Conservation (phyloP, 2,797 vertebrate genomes). For the Eurystomus glaucurus region DNA sequence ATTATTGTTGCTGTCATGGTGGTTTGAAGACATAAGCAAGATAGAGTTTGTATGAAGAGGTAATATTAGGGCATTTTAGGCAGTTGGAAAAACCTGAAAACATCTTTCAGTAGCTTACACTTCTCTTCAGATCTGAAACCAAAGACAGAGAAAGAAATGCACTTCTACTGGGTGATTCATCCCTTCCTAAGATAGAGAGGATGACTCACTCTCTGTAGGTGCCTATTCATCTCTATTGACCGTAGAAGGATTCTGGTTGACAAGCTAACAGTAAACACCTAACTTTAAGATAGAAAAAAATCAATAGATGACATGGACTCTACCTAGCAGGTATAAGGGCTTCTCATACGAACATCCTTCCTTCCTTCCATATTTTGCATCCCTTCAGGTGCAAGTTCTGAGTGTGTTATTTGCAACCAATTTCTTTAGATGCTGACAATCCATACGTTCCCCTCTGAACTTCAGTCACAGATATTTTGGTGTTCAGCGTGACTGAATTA, state of each 20-base stretch:
- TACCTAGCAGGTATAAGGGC: not conserved
- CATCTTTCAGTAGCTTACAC: not conserved
- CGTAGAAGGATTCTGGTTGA: conserved; percentile 18
- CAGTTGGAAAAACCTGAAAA: not conserved
- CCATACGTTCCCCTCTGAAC: not conserved
- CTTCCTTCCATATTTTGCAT: not conserved
- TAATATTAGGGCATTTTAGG: not conserved
- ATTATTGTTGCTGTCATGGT: not conserved
- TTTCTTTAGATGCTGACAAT: not conserved
- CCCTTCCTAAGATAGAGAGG: not conserved
- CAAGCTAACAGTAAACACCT: not conserved
- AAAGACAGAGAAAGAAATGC: conserved; percentile 34
- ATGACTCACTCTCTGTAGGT: conserved; percentile 49
- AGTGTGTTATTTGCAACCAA: not conserved
- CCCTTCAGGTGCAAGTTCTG: not conserved
- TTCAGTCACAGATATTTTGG: not conserved
- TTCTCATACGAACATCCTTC: not conserved
- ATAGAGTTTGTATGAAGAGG: not conserved
- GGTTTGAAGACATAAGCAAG: not conserved
- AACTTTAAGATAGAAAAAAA: not conserved
- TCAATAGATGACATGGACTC: not conserved
- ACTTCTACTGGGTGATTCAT: conserved; percentile 51
- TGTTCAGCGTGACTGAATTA: not conserved
- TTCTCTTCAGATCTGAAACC: not conserved
- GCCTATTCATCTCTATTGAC: conserved; percentile 52